Evolutionary conservation across 1,140 invertebrate genomes (phyloP).

Genomic region (Melipona quadrifasciata): DNA sequence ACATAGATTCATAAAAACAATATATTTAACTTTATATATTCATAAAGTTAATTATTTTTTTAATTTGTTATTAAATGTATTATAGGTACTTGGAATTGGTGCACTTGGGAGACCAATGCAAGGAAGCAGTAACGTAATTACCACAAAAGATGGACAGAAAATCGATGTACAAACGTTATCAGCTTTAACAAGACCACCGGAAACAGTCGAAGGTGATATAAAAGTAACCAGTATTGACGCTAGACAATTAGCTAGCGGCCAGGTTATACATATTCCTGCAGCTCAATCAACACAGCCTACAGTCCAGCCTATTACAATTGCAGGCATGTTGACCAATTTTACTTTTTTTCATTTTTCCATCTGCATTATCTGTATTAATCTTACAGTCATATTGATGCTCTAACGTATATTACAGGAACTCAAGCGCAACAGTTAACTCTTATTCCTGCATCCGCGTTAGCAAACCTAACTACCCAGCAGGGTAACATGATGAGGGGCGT

Average conservation of each 20-base stretch:
- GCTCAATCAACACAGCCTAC: slow-evolving; percentile 75
- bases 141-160: slow-evolving; percentile 80
- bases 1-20: too few species aligned
- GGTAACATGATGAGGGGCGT: slow-evolving; percentile 77
- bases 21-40: too few species aligned
- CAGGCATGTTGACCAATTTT: slow-evolving; percentile 71
- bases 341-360: background rate
- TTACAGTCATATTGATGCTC: background rate
- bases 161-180: slow-evolving; percentile 78
- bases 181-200: slow-evolving; percentile 72
- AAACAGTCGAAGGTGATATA: slow-evolving; percentile 74
- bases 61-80: slow-evolving; percentile 1
- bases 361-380: background rate
- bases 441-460: slow-evolving; percentile 85
- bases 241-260: slow-evolving; percentile 77
- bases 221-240: slow-evolving; percentile 80
- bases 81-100: slow-evolving; percentile 78
- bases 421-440: slow-evolving; percentile 88
- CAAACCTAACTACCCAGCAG: slow-evolving; percentile 73
- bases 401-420: slow-evolving; percentile 73
- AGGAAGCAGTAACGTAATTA: slow-evolving; percentile 72
- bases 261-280: slow-evolving; percentile 80
- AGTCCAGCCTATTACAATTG: slow-evolving; percentile 84
- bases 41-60: too few species aligned
- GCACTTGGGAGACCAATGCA: slow-evolving; percentile 70